phyloP scores from a whole-genome alignment of 2,888 invertebrate genomes.

The Slavum lentiscoides region DNA sequence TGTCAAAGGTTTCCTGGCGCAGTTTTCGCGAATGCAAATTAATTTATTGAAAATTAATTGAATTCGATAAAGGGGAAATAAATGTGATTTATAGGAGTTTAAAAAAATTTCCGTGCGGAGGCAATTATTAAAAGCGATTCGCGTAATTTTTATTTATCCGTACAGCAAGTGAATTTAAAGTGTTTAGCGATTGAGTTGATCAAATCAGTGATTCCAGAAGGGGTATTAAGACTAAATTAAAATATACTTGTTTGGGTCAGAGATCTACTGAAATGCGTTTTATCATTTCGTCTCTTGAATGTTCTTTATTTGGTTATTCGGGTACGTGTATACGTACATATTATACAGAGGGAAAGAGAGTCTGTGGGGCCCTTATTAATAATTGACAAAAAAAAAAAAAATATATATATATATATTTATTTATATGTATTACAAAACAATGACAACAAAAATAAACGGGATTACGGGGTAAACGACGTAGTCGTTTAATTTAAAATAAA shows the following conservation, averaged over 20 bases:
- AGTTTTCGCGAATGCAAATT: too few species aligned
- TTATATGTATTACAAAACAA: background rate
- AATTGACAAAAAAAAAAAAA: background rate
- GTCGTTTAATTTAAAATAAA: conserved; percentile 38
- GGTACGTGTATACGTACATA: too few species aligned
- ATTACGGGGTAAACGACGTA: conserved; percentile 7
- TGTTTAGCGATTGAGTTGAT: background rate
- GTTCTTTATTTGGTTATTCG: background rate
- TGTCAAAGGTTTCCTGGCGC: too few species aligned
- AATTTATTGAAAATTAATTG: too few species aligned
- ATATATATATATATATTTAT: background rate
- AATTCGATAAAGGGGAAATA: too few species aligned
- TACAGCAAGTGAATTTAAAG: background rate
- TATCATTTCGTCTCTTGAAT: background rate
- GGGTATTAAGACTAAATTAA: background rate
- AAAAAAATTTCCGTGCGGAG: too few species aligned
- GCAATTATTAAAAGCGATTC: too few species aligned
- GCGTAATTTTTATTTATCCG: background rate
- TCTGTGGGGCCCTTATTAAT: background rate
- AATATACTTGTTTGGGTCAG: background rate
- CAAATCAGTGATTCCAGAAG: background rate
- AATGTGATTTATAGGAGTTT: too few species aligned
- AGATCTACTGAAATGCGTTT: background rate
- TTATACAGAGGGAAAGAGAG: background rate
- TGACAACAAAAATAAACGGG: background rate